A percentile compares a stretch with the other conserved stretches of the same genome.
Conservation (phyloP, 1,140 invertebrate genomes). For the Tetramorium parvispinum region DNA sequence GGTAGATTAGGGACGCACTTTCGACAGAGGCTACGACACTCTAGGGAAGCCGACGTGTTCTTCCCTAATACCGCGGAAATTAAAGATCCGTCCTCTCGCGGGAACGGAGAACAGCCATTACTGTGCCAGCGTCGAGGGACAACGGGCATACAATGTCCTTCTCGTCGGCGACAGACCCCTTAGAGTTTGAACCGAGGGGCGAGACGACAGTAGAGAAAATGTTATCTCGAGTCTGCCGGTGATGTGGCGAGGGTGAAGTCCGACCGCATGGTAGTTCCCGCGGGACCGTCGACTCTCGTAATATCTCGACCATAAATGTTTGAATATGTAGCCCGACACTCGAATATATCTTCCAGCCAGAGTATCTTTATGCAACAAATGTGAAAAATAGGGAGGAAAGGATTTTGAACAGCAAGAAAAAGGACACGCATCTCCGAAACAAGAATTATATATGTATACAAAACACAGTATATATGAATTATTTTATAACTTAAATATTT, state of each 20-base stretch:
- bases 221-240: constrained; percentile 78
- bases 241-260: constrained; percentile 67
- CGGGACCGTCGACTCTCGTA: constrained; percentile 62
- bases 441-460: background rate
- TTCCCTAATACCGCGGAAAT: constrained; percentile 78
- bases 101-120: constrained; percentile 50
- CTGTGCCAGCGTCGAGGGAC: constrained; percentile 60
- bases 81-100: constrained; percentile 74
- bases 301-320: constrained; percentile 75
- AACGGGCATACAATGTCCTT: constrained; percentile 74
- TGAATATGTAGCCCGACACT: constrained; percentile 56
- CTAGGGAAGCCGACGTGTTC: constrained; percentile 71
- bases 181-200: background rate
- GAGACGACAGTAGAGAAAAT: constrained; percentile 66
- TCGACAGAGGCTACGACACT: constrained; percentile 59
- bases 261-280: constrained; percentile 59
- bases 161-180: constrained; percentile 50
- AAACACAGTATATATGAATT: background rate
- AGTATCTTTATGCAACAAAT: constrained; percentile 10
- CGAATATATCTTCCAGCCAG: background rate
- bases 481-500: background rate
- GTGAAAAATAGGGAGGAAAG: background rate
- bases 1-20: constrained; percentile 43
- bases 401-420: background rate
- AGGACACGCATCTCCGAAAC: background rate